Conservation (phyloP, 1,140 invertebrate species). For the Oncopeltus fasciatus region DNA sequence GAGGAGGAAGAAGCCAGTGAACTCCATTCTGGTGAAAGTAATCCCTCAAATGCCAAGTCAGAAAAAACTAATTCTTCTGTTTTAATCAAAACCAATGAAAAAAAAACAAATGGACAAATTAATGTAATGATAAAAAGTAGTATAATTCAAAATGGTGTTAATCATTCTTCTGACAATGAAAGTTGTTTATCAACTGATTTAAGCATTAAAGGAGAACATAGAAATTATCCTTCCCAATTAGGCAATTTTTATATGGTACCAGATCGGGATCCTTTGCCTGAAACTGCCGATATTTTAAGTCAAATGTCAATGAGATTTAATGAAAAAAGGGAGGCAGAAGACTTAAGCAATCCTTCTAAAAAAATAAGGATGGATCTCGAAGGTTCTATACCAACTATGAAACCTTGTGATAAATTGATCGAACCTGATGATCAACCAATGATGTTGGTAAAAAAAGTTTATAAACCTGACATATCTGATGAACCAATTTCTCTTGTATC, state of each 20-base stretch:
- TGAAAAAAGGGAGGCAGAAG: not conserved
- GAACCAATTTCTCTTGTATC: not conserved
- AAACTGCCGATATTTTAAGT: conserved; percentile 5
- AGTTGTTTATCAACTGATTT: no score
- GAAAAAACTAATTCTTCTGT: no score
- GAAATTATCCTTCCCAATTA: not conserved
- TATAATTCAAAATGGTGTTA: no score
- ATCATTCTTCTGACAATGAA: no score
- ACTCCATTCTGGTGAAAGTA: no score
- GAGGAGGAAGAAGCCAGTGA: no score
- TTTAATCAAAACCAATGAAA: no score
- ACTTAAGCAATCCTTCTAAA: conserved; percentile 4
- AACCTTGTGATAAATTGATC: not conserved
- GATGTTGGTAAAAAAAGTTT: not conserved
- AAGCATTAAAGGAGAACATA: no score
- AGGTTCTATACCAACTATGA: not conserved
- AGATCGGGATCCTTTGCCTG: not conserved
- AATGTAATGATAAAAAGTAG: no score
- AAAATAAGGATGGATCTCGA: not conserved
- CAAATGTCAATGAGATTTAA: conserved; percentile 13
- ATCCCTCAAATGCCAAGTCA: no score
- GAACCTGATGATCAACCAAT: not conserved
- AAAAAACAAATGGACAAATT: no score
- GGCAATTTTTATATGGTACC: not conserved
- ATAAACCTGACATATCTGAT: not conserved